phyloP scores from a whole-genome alignment of 2,888 invertebrate genomes.

The Lymantria dispar region DNA sequence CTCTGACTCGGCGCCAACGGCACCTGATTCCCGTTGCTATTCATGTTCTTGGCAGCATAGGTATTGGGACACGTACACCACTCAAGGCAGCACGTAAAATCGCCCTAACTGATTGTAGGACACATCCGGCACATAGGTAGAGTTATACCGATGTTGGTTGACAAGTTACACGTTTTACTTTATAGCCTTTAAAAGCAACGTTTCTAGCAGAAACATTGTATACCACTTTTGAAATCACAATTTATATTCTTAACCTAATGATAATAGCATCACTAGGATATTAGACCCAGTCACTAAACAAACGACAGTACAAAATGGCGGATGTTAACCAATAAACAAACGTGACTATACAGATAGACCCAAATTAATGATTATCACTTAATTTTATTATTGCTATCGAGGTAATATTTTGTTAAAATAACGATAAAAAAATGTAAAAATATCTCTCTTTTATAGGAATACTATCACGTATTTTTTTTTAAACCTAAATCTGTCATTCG shows the following conservation, averaged over 20 bases:
- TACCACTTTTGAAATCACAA: slow-evolving; percentile 67
- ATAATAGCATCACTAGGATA: slow-evolving; percentile 69
- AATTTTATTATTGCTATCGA: slow-evolving; percentile 44
- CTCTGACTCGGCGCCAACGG: slow-evolving; percentile 83
- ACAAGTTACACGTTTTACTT: slow-evolving; percentile 74
- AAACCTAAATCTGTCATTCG: slow-evolving; percentile 73
- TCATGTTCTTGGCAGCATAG: slow-evolving; percentile 84
- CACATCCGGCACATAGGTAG: slow-evolving; percentile 80
- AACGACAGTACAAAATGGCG: slow-evolving; percentile 83
- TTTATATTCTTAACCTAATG: slow-evolving; percentile 62
- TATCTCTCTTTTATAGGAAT: slow-evolving; percentile 59
- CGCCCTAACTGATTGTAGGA: slow-evolving; percentile 80
- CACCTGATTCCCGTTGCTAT: slow-evolving; percentile 86
- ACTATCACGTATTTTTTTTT: slow-evolving; percentile 62
- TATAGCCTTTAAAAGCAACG: slow-evolving; percentile 62
- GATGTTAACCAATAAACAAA: slow-evolving; percentile 82
- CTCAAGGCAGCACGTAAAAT: slow-evolving; percentile 84
- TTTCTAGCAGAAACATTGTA: slow-evolving; percentile 78
- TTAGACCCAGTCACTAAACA: slow-evolving; percentile 77
- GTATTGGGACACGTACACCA: slow-evolving; percentile 83
- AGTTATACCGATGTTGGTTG: slow-evolving; percentile 72
- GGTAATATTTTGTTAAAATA: slow-evolving; percentile 52
- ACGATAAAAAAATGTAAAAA: slow-evolving; percentile 68
- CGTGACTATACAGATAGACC: slow-evolving; percentile 69
- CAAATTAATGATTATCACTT: slow-evolving; percentile 47